Evolutionary conservation across 2,888 invertebrate species (phyloP), one percentile per base, ranked within the genome.

Genomic region (Amphimallon solstitiale): DNA sequence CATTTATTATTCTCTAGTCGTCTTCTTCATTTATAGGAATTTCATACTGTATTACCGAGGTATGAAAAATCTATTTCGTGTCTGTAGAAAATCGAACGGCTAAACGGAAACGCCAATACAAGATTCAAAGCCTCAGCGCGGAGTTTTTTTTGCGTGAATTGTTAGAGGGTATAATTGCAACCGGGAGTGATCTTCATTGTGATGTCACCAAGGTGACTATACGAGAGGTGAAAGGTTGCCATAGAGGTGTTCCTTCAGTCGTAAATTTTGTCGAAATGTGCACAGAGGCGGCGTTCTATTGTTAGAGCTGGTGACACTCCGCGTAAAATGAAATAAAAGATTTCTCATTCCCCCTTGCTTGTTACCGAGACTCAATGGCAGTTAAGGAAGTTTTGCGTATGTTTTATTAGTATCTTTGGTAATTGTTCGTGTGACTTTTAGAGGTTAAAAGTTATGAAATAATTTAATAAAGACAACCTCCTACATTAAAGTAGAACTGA

Each of bases 201-300:
- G 68, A 67, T 72, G 76, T 78, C 79, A 77, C 79, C 80, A 75
- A 77, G 80, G 79, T 77, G 78, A 80, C 76, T 71, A 67, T 74
- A 65, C 73, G 75, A 75, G 75, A 76, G 78, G 78, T 77, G 78
- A 78, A 78, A 79, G 76, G 80, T 80, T 80, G 80, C 80, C 78
- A 80, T 79, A 79, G 79, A 76, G 74, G 77, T 80, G 79, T 74
- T 73, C 78, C 73, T 71, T 78, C 72, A 72, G 70, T 67, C 70
- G 76, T 73, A 73, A 75, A 76, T 70, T 75, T 59, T 43, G 56
- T 17, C 56, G 43, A 43, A 59, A 59, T 17, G 56, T 29, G 43
- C 34, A 29, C 29, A 15, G 56, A 29, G 43, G 29, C 23, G 29
- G 43, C 29, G 29, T 29, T n/a, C 43, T 59, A 43, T 43, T n/a